Base-by-base conservation (phyloP, 2,113 vertebrate genomes). In the Myocastor coypus region DNA sequence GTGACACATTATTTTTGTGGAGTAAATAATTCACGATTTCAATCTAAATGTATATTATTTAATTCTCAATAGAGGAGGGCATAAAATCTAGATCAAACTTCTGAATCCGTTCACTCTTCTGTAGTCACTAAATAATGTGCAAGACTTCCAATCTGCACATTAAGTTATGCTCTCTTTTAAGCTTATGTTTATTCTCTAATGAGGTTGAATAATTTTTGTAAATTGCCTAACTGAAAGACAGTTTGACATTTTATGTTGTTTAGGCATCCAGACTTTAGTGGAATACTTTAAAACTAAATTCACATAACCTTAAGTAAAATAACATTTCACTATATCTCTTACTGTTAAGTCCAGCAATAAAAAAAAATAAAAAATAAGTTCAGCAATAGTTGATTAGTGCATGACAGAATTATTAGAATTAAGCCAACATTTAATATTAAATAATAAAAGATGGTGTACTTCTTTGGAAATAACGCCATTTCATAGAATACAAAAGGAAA, bases 141-240 rank as follows among this genome's bases (percentile, higher is more conserved):
- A 91, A 59, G 42, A 89, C 19, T 78, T 92, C 55, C 22, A 69
- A 34, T 96, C 22, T 95, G 20, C 50, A 92, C 86, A 83, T 82
- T 55, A 83, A 86, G 55, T 46, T 89, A n/a, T 40, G 55, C 1
- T 7, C 83, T 71, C 42, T 83, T 81, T 93, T 82, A 88, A 85
- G 4, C n/a, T 83, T 85, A 88, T 42, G 32, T 75, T 52, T 92
- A 83, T 40, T 69, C 16, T 37, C 77, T 3, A 78, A 61, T 69
- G 20, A 5, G 81, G 28, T 89, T 42, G 26, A 50, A 46, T 7
- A 80, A 26, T 73, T 87, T 73, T 68, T 61, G 69, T 71, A 24
- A 63, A 24, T 85, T 92, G 66, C 5, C 20, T 37, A 85, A 92
- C 69, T 92, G 85, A 90, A 92, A 89, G 34, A 71, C 57, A 12